Evolutionary conservation across 2,797 vertebrate genomes (phyloP), one percentile per base, ranked within the genome.

Genomic region (Pelodytes ibericus): DNA sequence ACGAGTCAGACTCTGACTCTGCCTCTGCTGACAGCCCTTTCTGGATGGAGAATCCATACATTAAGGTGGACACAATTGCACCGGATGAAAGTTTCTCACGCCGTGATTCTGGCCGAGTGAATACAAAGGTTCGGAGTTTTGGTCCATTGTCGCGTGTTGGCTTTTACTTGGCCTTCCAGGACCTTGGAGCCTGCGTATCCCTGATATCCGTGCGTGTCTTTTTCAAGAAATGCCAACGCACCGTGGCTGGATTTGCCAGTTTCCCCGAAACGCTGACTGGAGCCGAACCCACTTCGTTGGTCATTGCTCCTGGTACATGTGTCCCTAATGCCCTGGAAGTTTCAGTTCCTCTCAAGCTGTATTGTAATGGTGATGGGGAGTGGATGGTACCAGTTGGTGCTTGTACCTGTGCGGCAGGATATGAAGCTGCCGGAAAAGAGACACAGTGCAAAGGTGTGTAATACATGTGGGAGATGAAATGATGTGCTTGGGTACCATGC

Each of bases 41-140:
- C 88, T 99, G 97, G 97, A 99, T 99, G 97, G 97, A 99, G 87
- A 98, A 98, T 83, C 97, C 97, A 1, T 99, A 99, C 0, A 88
- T 97, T 80, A 99, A 99, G 89, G 97, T 99, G 94, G 97, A 99
- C 92, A 99, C 97, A 81, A 96, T 99, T 27, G 97, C 97, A 0
- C 96, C 97, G 0, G 97, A 99, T 0, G 94, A 95, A 87, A 99
- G 96, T 83, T 99, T 99, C 89, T 97, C 95, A 2, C 92, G 91
- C 86, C 91, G 98, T 0, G 96, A 96, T 33, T 84, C 95, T 0
- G 96, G 96, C 27, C 90, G 94, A 0, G 94, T 99, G 57, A 99
- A 99, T 89, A 98, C 95, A 64, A 99, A 99, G 87, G 93, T 99
- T 69, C 89, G 96, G 84, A 99, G 97, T 87, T 99, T 99, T 10